A percentile compares a stretch with the other conserved stretches of the same genome.
Evolutionary conservation across 2,797 vertebrate species (phyloP).

Genomic region (Pteronotus mesoamericanus): DNA sequence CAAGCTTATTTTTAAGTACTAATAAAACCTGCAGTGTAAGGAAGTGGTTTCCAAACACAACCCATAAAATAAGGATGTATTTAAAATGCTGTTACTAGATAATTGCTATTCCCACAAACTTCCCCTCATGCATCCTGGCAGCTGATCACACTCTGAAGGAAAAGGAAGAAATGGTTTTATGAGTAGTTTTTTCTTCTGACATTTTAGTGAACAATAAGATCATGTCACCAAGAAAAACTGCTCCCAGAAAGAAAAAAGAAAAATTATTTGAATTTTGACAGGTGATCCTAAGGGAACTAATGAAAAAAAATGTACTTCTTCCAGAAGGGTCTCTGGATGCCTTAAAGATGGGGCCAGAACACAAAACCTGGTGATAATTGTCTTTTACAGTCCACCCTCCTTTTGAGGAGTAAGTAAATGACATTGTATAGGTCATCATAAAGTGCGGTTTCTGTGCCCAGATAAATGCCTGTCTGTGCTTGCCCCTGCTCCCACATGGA

Average conservation of each 20-base stretch:
- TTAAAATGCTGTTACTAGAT: conserved; percentile 67
- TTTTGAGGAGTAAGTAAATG: conserved; percentile 21
- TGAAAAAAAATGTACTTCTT: conserved; percentile 62
- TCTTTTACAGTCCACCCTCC: not conserved
- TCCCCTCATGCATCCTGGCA: conserved; percentile 64
- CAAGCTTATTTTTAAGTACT: conserved; percentile 66
- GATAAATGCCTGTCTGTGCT: not conserved
- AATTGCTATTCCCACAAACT: conserved; percentile 65
- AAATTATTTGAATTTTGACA: conserved; percentile 56
- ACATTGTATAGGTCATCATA: not conserved
- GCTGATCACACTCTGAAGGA: conserved; percentile 61
- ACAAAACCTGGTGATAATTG: not conserved
- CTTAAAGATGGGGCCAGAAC: conserved; percentile 24
- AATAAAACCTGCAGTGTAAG: conserved; percentile 64
- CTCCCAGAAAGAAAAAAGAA: conserved; percentile 64
- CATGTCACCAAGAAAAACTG: conserved; percentile 50
- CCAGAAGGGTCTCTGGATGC: conserved; percentile 35
- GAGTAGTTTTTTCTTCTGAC: conserved; percentile 44
- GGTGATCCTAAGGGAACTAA: conserved; percentile 42
- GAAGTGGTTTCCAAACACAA: conserved; percentile 67
- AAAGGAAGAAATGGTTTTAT: conserved; percentile 72
- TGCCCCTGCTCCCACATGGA: not conserved
- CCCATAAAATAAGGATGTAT: conserved; percentile 65
- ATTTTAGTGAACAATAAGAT: conserved; percentile 61
- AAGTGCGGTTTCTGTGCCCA: not conserved